phyloP scores from a whole-genome alignment of 1,140 invertebrate species.

The Apolygus lucorum region DNA sequence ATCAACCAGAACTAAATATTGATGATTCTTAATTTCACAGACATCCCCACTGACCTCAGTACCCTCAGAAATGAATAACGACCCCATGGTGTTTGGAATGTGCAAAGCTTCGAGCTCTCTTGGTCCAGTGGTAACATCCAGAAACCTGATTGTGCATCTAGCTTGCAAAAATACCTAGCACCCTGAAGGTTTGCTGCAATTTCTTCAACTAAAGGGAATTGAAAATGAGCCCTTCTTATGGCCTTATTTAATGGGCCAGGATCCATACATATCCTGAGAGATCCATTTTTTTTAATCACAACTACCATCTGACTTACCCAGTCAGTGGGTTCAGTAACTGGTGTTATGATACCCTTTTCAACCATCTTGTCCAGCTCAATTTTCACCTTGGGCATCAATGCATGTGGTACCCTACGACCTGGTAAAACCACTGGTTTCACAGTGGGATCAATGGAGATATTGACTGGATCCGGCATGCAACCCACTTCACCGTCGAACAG shows the following conservation, averaged over 20 bases:
- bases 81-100: constrained; percentile 40
- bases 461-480: constrained; percentile 14
- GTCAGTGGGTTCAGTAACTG: constrained; percentile 35
- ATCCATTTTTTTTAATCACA: constrained; percentile 31
- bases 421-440: constrained; percentile 19
- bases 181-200: constrained; percentile 38
- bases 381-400: constrained; percentile 19
- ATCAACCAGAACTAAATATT: constrained; percentile 22
- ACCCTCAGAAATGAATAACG: constrained; percentile 32
- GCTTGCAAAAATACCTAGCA: constrained; percentile 40
- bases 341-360: constrained; percentile 12
- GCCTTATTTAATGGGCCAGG: constrained; percentile 39
- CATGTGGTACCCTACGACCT: constrained; percentile 16
- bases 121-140: constrained; percentile 40
- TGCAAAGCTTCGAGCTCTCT: constrained; percentile 37
- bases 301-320: constrained; percentile 43
- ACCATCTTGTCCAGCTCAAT: constrained; percentile 19
- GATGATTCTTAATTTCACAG: constrained; percentile 2
- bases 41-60: constrained; percentile 29
- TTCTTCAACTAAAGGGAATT: constrained; percentile 41
- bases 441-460: constrained; percentile 18
- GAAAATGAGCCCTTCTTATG: constrained; percentile 40
- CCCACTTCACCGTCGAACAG: constrained; percentile 21
- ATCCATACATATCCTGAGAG: constrained; percentile 44
- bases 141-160: constrained; percentile 43